Evolutionary conservation across 2,888 invertebrate genomes (phyloP).

Genomic region (Eupithecia insigniata): DNA sequence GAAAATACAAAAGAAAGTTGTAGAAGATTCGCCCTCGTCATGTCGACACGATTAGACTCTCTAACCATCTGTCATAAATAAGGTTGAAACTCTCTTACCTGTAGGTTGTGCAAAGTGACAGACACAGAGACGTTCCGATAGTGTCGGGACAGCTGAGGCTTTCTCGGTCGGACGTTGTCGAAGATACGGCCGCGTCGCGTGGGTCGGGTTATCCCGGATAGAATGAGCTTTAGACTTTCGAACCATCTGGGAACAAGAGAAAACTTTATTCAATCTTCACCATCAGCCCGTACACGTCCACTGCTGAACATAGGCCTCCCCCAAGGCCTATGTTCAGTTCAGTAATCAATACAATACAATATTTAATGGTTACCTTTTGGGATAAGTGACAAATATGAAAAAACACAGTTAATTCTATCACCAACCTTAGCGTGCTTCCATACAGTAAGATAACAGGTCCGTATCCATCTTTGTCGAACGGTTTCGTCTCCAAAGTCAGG

Average conservation of each 20-base stretch:
- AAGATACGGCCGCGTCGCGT: slow-evolving; percentile 96
- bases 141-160: slow-evolving; percentile 96
- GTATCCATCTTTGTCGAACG: slow-evolving; percentile 82
- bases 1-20: too few relatives aligned
- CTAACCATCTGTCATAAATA: background rate
- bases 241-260: slow-evolving; percentile 87
- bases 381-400: background rate
- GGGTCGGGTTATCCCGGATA: slow-evolving; percentile 97
- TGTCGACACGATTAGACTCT: background rate
- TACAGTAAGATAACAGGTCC: slow-evolving; percentile 92
- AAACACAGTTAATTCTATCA: background rate
- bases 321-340: too few relatives aligned
- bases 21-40: too few relatives aligned
- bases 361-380: too few relatives aligned
- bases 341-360: too few relatives aligned
- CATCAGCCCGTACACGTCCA: too few relatives aligned
- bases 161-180: slow-evolving; percentile 91
- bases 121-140: slow-evolving; percentile 94
- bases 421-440: slow-evolving; percentile 93
- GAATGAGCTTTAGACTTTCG: slow-evolving; percentile 95
- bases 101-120: slow-evolving; percentile 93
- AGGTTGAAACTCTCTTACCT: slow-evolving; percentile 63
- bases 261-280: background rate
- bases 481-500: slow-evolving; percentile 77
- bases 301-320: too few relatives aligned